phyloP scores from a whole-genome alignment of 2,113 vertebrate genomes.

The Cervus canadensis region DNA sequence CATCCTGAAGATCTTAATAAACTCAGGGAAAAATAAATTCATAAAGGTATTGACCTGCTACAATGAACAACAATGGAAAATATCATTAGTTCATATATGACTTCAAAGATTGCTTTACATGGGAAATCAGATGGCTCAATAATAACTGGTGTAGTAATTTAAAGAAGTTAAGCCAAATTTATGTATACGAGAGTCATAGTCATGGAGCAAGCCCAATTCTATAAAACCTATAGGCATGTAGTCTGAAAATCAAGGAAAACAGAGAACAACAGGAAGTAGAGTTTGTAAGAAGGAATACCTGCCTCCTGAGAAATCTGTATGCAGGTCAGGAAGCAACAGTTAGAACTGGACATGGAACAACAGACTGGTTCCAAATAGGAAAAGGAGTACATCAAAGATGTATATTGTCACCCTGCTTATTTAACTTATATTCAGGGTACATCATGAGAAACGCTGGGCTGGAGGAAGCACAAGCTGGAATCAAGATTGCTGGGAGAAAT shows the following conservation, averaged over 20 bases:
- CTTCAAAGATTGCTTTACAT: neutral
- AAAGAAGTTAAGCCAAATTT: neutral
- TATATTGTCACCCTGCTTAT: no score
- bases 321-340: no score
- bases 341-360: no score
- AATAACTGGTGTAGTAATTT: neutral
- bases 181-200: fast-evolving
- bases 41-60: neutral
- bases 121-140: neutral
- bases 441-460: no score
- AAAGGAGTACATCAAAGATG: no score
- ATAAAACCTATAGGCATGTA: neutral
- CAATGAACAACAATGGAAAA: neutral
- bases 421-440: no score
- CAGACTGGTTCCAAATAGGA: no score
- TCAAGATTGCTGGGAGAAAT: no score
- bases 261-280: neutral
- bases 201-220: neutral
- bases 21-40: neutral
- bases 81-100: neutral
- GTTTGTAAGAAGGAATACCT: neutral
- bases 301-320: no score
- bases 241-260: neutral
- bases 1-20: neutral
- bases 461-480: no score